Percentiles rank a stretch among this genome's conserved stretches.
Conservation (phyloP, 2,113 vertebrate genomes). For the Panthera tigris region DNA sequence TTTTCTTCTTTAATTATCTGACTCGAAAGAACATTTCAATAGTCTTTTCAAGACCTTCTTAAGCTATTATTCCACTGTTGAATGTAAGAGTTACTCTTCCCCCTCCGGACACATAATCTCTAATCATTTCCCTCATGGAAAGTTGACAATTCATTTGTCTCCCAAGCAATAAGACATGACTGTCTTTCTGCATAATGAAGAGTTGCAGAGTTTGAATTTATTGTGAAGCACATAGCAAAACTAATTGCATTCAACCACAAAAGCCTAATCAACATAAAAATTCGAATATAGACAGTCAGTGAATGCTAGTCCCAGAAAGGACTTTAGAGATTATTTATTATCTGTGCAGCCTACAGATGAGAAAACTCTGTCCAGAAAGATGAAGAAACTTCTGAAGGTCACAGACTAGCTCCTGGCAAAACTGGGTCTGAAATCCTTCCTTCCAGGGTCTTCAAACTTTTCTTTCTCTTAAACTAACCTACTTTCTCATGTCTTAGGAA, state of each 20-base stretch:
- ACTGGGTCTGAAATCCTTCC: neutral
- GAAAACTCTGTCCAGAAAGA: constrained; percentile 31
- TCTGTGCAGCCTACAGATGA: constrained; percentile 44
- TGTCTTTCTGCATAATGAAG: constrained; percentile 66
- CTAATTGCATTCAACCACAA: constrained; percentile 68
- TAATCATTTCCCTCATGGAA: constrained; percentile 66
- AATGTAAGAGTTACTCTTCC: constrained; percentile 56
- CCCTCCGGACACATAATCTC: constrained; percentile 65
- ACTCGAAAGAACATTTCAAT: constrained; percentile 58
- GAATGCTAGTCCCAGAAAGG: constrained; percentile 36
- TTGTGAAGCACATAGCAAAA: constrained; percentile 68
- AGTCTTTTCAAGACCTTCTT: constrained; percentile 58
- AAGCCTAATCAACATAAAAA: constrained; percentile 67
- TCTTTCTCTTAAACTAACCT: neutral
- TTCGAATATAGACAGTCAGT: constrained; percentile 59
- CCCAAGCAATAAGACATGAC: constrained; percentile 69
- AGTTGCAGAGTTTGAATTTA: constrained; percentile 56
- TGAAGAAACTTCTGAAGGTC: constrained; percentile 63
- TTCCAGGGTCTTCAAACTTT: neutral
- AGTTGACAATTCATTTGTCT: constrained; percentile 76
- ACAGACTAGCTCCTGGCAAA: neutral
- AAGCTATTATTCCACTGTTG: constrained; percentile 69
- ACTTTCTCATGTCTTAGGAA: neutral
- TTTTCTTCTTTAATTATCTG: constrained; percentile 60
- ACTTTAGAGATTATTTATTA: constrained; percentile 49